These are phyloP conservation scores for Parapsyche elsis DNA, from an alignment of 1,140 invertebrate species.

Conservation along the genomic window DNA sequence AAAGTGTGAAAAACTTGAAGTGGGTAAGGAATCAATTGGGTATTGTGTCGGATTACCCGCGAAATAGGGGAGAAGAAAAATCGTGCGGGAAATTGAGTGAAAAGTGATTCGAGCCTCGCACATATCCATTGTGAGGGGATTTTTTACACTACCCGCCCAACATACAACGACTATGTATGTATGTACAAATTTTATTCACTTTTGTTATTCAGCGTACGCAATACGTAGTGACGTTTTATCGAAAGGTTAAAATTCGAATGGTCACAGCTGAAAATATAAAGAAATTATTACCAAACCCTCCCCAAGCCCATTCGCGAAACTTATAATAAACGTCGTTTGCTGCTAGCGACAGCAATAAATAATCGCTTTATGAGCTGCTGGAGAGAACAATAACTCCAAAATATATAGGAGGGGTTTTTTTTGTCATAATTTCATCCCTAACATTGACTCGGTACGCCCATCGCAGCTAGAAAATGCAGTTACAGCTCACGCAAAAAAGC, in stretches of 20 bases:
- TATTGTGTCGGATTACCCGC: slow-evolving; percentile 31
- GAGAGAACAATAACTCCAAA: slow-evolving; percentile 31
- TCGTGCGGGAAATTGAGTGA: slow-evolving; percentile 31
- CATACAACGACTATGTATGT: too few species aligned
- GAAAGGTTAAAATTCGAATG: background rate
- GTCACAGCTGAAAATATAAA: background rate
- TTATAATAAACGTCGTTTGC: slow-evolving; percentile 30
- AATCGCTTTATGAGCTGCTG: slow-evolving; percentile 26
- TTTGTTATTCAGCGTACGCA: too few species aligned
- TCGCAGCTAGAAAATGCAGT: background rate
- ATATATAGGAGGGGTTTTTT: slow-evolving; percentile 8
- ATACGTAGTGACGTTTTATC: too few species aligned
- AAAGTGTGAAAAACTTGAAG: slow-evolving; percentile 21
- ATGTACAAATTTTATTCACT: too few species aligned
- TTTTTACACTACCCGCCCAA: background rate
- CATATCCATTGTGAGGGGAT: background rate
- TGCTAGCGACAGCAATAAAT: slow-evolving; percentile 29
- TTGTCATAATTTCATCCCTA: slow-evolving; percentile 12
- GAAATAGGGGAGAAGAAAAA: slow-evolving; percentile 32
- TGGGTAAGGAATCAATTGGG: slow-evolving; percentile 23
- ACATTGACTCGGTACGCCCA: background rate
- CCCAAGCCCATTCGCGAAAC: background rate
- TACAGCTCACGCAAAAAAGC: background rate
- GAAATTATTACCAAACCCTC: slow-evolving; percentile 10
- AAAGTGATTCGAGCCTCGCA: slow-evolving; percentile 20